Evolutionary conservation across 2,888 invertebrate genomes (phyloP), one percentile per base, ranked within the genome.

Genomic region (Gymnocheta viridis): DNA sequence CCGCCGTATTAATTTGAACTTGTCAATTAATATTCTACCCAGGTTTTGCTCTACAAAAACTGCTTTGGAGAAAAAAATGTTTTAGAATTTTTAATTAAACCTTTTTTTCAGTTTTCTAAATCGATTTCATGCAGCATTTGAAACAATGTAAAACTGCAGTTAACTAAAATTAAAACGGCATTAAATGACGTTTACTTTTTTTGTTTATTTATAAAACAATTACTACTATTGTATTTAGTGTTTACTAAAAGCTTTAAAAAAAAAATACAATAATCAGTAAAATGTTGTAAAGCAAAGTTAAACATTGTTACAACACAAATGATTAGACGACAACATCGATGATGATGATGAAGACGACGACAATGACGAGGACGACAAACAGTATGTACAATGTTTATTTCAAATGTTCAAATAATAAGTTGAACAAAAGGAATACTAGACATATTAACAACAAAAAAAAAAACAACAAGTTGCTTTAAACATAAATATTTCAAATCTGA

Each of bases 291-390:
- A 70, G 64, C 79, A 56, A 69, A 70, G 69, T 69, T 64, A 49
- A 76, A 83, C 83, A 83, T 72, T 80, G 83, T 80, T 67, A 69
- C 72, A 72, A 78, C 72, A 81, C 62, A 73, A 84, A 62, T 67
- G 77, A 84, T 84, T 81, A 77, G 77, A 84, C 22, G 67, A 76
- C 47, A 58, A 54, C 29, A 41, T 64, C 51, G 22, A 66, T 14
- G 35, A 58, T 10, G 17, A 44, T 22, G 35, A 51, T 7, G 47
- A 58, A n/a, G 58, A 38, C 14, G 38, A 58, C 22, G 54, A 70
- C n/a, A n/a, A 44, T 22, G 35, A 51, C 3, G 47, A 58, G 14
- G 58, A 38, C 14, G 38, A 58, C 22, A 47, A 70, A n/a, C n/a
- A n/a, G n/a, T 29, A 66, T 24, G 10, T 35, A 27, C 66, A 58